A percentile compares a stretch with the other conserved stretches of the same genome.
Conservation (phyloP, 2,113 vertebrate species). For the Desmodus rotundus region DNA sequence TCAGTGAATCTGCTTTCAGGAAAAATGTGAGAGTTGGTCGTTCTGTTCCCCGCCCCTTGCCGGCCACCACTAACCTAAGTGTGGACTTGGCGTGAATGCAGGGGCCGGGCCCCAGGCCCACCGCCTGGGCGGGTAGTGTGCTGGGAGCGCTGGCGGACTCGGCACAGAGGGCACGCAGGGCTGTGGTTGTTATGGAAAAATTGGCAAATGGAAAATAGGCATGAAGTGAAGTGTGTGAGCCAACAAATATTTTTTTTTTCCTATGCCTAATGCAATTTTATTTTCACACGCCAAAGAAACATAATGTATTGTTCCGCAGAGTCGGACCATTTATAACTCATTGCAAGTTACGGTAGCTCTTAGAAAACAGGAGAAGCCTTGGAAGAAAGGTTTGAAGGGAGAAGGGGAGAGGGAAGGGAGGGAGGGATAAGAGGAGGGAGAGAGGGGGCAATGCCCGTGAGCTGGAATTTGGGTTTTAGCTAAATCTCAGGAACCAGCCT, state of each 20-base stretch:
- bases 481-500: not conserved
- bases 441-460: rapidly evolving
- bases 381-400: not conserved
- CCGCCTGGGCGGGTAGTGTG: no score
- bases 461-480: not conserved
- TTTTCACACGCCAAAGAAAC: not conserved
- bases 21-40: not conserved
- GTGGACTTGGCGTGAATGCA: rapidly evolving
- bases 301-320: no score
- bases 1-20: not conserved
- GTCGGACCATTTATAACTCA: no score
- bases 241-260: no score
- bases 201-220: not conserved
- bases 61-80: no score
- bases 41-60: no score
- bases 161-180: not conserved
- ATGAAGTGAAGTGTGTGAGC: not conserved
- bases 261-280: not conserved
- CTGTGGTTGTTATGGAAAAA: rapidly evolving
- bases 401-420: no score
- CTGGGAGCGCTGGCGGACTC: not conserved
- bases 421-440: rapidly evolving
- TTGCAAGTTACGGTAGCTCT: not conserved
- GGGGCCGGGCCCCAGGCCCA: not conserved
- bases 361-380: not conserved